Evolutionary conservation across 30 jellyfish, hydroid and myxozoan genomes (phyloP), one percentile per base, ranked within the genome.

Genomic region (Rhopilema esculentum): DNA sequence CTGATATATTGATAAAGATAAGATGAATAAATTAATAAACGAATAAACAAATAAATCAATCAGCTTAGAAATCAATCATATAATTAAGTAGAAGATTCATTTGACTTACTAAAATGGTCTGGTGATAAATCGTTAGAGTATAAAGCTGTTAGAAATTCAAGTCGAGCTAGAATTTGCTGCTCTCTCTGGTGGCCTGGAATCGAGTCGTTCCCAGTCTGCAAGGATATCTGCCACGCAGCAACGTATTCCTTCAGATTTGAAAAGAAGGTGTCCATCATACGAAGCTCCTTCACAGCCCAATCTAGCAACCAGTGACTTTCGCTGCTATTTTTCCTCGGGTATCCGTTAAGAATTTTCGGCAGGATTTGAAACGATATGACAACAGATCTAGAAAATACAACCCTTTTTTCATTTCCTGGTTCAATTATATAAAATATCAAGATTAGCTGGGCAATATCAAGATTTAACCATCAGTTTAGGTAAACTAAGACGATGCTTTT

Each of bases 211-310:
- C 53, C 79, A 25, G 77, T 25, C 17, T 40, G 26, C 20, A 66
- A 32, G 31, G 16, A 17, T 4, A 57, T 85, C 30, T 79, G 92
- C 94, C 97, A 89, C 16, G 80, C 22, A 18, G 80, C 91, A 32
- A 84, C 93, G 83, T 49, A 95, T 9, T 51, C 86, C 75, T 77
- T 70, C 73, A 95, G 82, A 88, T 95, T 95, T 23, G 90, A 90
- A 71, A 95, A 95, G 97, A 95, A 95, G 40, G 77, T 83, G 70
- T 90, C 89, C 97, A 95, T 89, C 95, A 95, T 82, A 12, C 88
- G 65, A 30, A 95, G 89, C n/a, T 95, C 97, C 73, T 90, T 86
- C 49, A 89, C 97, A 16, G 99, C 97, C 99, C 99, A 95, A 16
- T 87, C 87, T 22, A 95, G 78, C 68, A 95, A 49, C 93, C 91